These are phyloP conservation scores for Grus americana DNA, from an alignment of 2,113 vertebrate species.

Conservation along the genomic window DNA sequence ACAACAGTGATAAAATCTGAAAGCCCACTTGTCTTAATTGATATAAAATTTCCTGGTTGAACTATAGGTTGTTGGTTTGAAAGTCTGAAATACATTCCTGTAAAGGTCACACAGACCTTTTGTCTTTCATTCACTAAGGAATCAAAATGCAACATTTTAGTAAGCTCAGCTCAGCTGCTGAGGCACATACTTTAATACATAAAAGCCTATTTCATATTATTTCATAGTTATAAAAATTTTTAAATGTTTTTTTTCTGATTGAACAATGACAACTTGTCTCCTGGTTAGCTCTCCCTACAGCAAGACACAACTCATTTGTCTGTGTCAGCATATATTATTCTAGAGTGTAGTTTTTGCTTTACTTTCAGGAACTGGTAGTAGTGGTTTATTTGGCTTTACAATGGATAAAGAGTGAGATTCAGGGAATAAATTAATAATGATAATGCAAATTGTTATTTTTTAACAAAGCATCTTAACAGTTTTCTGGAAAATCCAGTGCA, in stretches of 20 bases:
- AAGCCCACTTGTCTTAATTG: not conserved
- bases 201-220: not conserved
- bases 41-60: not conserved
- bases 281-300: not conserved
- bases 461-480: not conserved
- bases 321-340: not conserved
- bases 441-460: not conserved
- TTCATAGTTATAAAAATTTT: constrained; percentile 2
- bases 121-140: not conserved
- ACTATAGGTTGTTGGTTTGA: not conserved
- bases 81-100: not conserved
- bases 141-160: not conserved
- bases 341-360: not conserved
- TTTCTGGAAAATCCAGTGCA: not conserved
- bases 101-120: not conserved
- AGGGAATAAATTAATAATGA: not conserved
- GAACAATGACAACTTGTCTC: not conserved
- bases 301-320: not conserved
- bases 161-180: not conserved
- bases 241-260: not conserved
- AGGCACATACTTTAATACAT: not conserved
- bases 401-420: not conserved
- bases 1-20: not conserved
- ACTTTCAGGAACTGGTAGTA: not conserved
- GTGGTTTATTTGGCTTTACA: not conserved